Evolutionary conservation across 2,797 vertebrate species (phyloP).

Genomic region (Sebastes aleutianus): DNA sequence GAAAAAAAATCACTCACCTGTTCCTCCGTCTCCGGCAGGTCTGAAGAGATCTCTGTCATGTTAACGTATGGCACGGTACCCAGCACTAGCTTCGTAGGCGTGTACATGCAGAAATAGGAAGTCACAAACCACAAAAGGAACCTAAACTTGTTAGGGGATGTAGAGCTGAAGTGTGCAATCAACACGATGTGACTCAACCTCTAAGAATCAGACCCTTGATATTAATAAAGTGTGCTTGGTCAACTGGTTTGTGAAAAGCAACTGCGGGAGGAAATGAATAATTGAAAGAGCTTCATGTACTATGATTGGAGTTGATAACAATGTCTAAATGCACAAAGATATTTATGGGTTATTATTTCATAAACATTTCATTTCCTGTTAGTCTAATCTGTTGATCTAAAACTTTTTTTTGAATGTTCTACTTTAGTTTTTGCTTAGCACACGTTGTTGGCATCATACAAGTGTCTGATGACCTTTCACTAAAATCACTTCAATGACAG

Average conservation of each 20-base stretch:
- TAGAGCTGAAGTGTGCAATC: background rate
- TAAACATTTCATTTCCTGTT: background rate
- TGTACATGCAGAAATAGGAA: slow-evolving; percentile 31
- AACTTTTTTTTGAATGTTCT: background rate
- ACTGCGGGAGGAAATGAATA: background rate
- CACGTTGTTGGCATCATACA: background rate
- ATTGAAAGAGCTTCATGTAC: background rate
- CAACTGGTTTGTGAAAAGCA: background rate
- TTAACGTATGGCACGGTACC: background rate
- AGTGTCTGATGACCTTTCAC: background rate
- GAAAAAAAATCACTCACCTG: background rate
- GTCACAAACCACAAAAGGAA: slow-evolving; percentile 48
- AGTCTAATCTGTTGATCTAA: background rate
- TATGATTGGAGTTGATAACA: background rate
- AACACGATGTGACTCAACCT: rapidly evolving
- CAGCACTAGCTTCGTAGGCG: background rate
- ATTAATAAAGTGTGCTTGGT: background rate
- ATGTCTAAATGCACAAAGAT: background rate
- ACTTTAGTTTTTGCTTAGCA: background rate
- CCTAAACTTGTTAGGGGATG: background rate
- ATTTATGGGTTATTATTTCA: background rate
- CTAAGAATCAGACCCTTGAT: background rate
- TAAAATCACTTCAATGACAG: background rate
- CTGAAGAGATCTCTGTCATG: background rate
- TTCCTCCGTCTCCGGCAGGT: background rate